These are phyloP conservation scores for Cherax destructor DNA, from an alignment of 1,140 invertebrate species.

Conservation along the genomic window DNA sequence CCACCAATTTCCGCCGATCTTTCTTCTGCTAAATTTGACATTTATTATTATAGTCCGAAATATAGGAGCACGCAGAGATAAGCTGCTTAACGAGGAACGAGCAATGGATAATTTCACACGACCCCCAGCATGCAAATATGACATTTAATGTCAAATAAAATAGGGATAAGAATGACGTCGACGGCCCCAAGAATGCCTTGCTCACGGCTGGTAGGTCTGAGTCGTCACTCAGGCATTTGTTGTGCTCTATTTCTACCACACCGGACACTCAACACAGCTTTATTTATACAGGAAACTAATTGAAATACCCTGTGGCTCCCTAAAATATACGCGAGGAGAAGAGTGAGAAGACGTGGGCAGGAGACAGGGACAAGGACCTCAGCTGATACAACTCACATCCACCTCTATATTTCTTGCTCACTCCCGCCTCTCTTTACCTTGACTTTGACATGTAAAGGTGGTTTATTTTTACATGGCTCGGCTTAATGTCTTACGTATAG, in stretches of 20 bases:
- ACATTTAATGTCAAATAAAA: slow-evolving; percentile 10
- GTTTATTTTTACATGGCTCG: too few relatives aligned
- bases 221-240: slow-evolving; percentile 5
- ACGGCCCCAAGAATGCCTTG: too few relatives aligned
- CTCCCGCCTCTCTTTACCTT: not conserved
- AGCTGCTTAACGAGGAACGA: not conserved
- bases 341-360: not conserved
- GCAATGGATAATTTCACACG: not conserved
- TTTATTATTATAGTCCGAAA: not conserved
- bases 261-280: not conserved
- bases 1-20: not conserved
- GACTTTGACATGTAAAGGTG: not conserved
- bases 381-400: not conserved
- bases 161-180: not conserved
- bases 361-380: not conserved
- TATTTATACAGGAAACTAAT: slow-evolving; percentile 15
- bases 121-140: not conserved
- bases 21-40: not conserved
- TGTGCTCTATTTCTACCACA: slow-evolving; percentile 25
- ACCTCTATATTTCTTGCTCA: not conserved
- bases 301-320: slow-evolving; percentile 19
- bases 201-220: not conserved
- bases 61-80: too few relatives aligned
- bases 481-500: too few relatives aligned
- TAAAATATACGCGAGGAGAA: not conserved